Evolutionary conservation across 1,140 invertebrate genomes (phyloP), one percentile per base, ranked within the genome.

Genomic region (Ceratosolen fusciceps): DNA sequence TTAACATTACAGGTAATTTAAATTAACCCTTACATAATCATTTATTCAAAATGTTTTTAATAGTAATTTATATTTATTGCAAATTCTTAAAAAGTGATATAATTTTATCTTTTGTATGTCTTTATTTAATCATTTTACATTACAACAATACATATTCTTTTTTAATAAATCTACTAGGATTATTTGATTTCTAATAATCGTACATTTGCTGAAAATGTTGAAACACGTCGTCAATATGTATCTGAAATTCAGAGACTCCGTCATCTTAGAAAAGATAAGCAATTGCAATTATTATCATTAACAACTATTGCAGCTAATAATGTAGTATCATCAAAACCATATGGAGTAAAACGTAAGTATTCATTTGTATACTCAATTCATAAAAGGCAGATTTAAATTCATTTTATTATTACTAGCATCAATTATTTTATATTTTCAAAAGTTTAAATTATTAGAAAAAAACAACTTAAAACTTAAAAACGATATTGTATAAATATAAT

Each of bases 111-210:
- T 72, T 68, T 54, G 31, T 54, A 72, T 29, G 16, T 72, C 52
- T 52, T 72, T 31, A 58, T 43, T 43, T 7, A 24, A 12, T 58
- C 37, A 60, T 86, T 86, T 43, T 21, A 52, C 19, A 16, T 52
- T 52, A 52, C 21, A 21, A 19, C n/a, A 52, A 21, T 19, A 52
- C 21, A n/a, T 52, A 19, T 52, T 19, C 21, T 19, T 9, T 19
- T 52, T 52, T 16, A 52, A 19, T 52, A 19, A 52, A 52, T 19
- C 58, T 39, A 26, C 49, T 39, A 91, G 89, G 90, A 90, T 77
- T 90, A 87, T 76, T 86, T 91, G 75, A 81, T 79, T 9, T 85
- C 73, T 47, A 91, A 90, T 54, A 89, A 88, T 80, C 89, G 89
- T n/a, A 84, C 85, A 24, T 90, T 90, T 77, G 81, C 89, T 26